Evolutionary conservation across 2,888 invertebrate genomes (phyloP).

Genomic region (Dendrolimus houi): DNA sequence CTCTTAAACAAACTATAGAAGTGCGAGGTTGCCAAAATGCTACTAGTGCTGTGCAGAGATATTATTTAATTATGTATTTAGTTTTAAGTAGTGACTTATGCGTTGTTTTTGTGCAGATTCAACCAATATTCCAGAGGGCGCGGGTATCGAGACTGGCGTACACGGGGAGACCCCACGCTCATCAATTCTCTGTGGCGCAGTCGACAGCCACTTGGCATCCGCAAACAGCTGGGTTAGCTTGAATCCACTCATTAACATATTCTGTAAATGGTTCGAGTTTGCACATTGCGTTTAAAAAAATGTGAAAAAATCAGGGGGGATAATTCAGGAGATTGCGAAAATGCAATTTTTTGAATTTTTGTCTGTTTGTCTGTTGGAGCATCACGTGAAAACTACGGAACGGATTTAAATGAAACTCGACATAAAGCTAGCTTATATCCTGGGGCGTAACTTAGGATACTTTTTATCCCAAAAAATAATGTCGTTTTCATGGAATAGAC

Average conservation of each 20-base stretch:
- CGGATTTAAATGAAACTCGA: no score
- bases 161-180: slow-evolving; percentile 82
- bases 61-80: neutral
- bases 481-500: no score
- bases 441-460: no score
- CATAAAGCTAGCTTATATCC: no score
- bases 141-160: slow-evolving; percentile 83
- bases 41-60: neutral
- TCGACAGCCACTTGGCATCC: slow-evolving; percentile 83
- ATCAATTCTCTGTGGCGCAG: slow-evolving; percentile 85
- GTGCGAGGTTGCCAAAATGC: neutral
- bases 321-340: no score
- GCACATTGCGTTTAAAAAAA: no score
- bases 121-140: slow-evolving; percentile 77
- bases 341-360: no score
- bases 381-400: no score
- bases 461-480: no score
- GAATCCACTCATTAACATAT: neutral
- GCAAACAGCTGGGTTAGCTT: slow-evolving; percentile 78
- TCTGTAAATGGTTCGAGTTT: neutral
- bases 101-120: slow-evolving; percentile 64
- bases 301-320: no score
- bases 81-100: neutral
- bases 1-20: neutral
- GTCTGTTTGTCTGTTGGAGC: no score